Percentiles rank a stretch among this genome's conserved stretches.
Evolutionary conservation across 2,888 invertebrate genomes (phyloP).

Genomic region (Anthrax anthrax): DNA sequence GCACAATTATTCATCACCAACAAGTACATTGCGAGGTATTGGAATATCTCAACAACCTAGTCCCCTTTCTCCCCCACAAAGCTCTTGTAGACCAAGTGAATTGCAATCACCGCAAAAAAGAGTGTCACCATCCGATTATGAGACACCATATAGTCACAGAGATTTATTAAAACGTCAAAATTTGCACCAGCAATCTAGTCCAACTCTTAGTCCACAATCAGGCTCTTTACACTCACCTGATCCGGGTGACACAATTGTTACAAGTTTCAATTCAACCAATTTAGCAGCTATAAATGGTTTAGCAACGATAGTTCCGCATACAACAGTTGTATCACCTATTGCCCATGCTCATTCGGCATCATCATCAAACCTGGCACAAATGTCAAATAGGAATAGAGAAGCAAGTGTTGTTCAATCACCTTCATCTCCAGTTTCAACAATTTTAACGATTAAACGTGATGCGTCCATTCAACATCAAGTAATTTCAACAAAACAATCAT

Average conservation of each 20-base stretch:
- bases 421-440: conserved; percentile 34
- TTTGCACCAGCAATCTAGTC: conserved; percentile 42
- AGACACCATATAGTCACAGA: conserved; percentile 42
- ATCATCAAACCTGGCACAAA: conserved; percentile 34
- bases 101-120: conserved; percentile 69
- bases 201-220: conserved; percentile 50
- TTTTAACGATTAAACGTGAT: too few species aligned
- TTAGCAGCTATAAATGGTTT: conserved; percentile 39
- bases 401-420: conserved; percentile 37
- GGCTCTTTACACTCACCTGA: conserved; percentile 46
- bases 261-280: conserved; percentile 24
- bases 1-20: conserved; percentile 62
- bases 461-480: conserved; percentile 9
- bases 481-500: conserved; percentile 7
- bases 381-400: conserved; percentile 37
- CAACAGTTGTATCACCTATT: conserved; percentile 19
- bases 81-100: conserved; percentile 70
- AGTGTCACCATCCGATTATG: conserved; percentile 70
- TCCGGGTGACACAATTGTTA: conserved; percentile 36
- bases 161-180: conserved; percentile 23
- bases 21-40: conserved; percentile 40
- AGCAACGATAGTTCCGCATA: conserved; percentile 29
- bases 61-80: conserved; percentile 65
- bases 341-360: conserved; percentile 17
- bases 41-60: conserved; percentile 44